phyloP scores from a whole-genome alignment of 1,140 invertebrate genomes.

The Drosophila bocki region DNA sequence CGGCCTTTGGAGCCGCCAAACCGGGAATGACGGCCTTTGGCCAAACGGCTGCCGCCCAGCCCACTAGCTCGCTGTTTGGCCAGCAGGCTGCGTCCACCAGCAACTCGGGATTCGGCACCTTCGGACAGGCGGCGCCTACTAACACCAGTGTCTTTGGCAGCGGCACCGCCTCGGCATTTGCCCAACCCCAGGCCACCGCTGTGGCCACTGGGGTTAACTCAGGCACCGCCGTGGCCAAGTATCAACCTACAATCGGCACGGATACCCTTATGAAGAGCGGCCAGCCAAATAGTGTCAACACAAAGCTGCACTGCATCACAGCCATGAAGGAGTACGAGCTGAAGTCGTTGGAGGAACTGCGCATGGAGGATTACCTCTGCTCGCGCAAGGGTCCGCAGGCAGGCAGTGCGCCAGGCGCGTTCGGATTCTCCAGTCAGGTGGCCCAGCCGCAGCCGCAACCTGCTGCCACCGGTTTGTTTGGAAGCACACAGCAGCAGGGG shows the following conservation, averaged over 20 bases:
- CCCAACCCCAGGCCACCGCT: conserved; percentile 77
- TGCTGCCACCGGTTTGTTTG: conserved; percentile 81
- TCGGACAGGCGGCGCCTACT: conserved; percentile 87
- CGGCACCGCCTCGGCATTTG: conserved; percentile 80
- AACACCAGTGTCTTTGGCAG: conserved; percentile 87
- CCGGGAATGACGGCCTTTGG: conserved; percentile 87
- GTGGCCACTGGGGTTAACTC: conserved; percentile 81
- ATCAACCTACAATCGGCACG: conserved; percentile 93
- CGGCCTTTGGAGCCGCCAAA: conserved; percentile 88
- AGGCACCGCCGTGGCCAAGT: conserved; percentile 93
- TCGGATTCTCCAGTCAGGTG: conserved; percentile 85
- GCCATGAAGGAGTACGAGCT: conserved; percentile 99
- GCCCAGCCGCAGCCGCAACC: conserved; percentile 65
- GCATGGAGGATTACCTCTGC: conserved; percentile 96
- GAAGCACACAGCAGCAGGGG: conserved; percentile 72
- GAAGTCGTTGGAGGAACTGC: conserved; percentile 97
- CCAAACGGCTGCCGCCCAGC: conserved; percentile 77
- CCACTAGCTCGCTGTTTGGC: conserved; percentile 87
- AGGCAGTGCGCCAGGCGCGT: conserved; percentile 85
- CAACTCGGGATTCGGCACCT: conserved; percentile 86
- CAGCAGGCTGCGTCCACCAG: conserved; percentile 85
- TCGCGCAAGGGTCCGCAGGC: conserved; percentile 91
- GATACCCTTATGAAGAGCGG: conserved; percentile 97
- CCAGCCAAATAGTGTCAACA: conserved; percentile 92
- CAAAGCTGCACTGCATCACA: conserved; percentile 97